These are phyloP conservation scores for Cephalopterus ornatus DNA, from an alignment of 2,113 vertebrate genomes.

Conservation along the genomic window DNA sequence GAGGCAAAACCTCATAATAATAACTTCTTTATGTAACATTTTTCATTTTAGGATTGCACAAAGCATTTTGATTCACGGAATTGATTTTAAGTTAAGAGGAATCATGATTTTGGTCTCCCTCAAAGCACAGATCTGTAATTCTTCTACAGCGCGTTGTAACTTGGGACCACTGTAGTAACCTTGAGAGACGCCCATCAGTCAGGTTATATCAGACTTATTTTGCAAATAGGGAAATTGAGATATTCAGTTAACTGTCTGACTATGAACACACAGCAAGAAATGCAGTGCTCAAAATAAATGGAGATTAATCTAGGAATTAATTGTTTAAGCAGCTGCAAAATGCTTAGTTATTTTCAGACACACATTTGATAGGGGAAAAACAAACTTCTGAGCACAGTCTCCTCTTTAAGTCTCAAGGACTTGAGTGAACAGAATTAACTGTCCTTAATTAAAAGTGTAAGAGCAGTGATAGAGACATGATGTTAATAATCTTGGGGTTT, in stretches of 20 bases:
- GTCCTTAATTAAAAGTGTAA: background rate
- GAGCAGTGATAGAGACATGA: background rate
- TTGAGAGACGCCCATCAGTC: background rate
- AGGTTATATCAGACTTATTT: background rate
- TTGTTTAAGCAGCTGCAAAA: background rate
- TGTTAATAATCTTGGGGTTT: background rate
- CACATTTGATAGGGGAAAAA: background rate
- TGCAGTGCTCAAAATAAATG: background rate
- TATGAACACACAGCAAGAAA: background rate
- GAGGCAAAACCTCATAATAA: background rate
- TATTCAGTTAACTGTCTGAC: background rate
- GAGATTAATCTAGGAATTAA: background rate
- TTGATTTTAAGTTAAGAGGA: background rate
- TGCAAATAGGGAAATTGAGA: background rate
- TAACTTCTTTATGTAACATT: background rate
- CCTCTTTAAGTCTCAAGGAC: background rate
- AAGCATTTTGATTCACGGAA: background rate
- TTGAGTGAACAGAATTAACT: background rate
- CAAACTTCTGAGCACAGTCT: background rate
- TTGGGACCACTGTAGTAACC: background rate
- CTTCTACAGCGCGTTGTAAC: background rate
- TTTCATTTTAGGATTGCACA: slow-evolving; percentile 21
- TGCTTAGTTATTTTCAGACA: background rate
- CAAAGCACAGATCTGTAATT: background rate
- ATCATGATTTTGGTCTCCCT: background rate